Evolutionary conservation across 1,140 invertebrate genomes (phyloP).

Genomic region (Papilio helenus): DNA sequence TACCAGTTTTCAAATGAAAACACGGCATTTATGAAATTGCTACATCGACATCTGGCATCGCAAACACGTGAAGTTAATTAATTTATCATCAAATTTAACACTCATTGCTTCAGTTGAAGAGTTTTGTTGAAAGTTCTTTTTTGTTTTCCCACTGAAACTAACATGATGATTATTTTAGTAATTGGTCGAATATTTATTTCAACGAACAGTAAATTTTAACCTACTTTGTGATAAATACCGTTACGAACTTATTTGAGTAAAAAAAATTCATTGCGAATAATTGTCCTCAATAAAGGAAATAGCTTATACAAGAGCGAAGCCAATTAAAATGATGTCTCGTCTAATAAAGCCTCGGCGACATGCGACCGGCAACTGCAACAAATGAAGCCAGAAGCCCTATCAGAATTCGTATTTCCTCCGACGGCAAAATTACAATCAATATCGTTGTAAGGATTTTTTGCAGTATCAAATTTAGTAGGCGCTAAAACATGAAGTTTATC

Average conservation of each 20-base stretch:
- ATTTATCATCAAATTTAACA: neutral
- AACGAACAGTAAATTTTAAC: too few species aligned
- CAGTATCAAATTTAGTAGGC: constrained; percentile 10
- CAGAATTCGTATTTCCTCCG: neutral
- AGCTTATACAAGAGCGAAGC: constrained; percentile 10
- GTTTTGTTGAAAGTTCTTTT: too few species aligned
- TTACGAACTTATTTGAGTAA: neutral
- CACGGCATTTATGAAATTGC: neutral
- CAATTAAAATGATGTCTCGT: constrained; percentile 24
- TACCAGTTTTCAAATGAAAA: neutral
- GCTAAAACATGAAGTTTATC: neutral
- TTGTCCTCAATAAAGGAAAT: neutral
- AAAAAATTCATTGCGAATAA: neutral
- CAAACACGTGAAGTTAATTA: neutral
- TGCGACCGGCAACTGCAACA: neutral
- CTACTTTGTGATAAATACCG: neutral
- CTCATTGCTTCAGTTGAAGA: neutral
- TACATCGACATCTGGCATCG: neutral
- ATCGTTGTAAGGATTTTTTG: neutral
- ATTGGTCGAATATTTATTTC: neutral
- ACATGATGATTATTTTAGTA: neutral
- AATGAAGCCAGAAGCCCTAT: constrained; percentile 17
- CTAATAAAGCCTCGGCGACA: constrained; percentile 18
- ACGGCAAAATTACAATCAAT: neutral
- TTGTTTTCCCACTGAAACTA: too few species aligned